Conservation (phyloP, 2,888 invertebrate genomes). For the Seladonia tumulorum region DNA sequence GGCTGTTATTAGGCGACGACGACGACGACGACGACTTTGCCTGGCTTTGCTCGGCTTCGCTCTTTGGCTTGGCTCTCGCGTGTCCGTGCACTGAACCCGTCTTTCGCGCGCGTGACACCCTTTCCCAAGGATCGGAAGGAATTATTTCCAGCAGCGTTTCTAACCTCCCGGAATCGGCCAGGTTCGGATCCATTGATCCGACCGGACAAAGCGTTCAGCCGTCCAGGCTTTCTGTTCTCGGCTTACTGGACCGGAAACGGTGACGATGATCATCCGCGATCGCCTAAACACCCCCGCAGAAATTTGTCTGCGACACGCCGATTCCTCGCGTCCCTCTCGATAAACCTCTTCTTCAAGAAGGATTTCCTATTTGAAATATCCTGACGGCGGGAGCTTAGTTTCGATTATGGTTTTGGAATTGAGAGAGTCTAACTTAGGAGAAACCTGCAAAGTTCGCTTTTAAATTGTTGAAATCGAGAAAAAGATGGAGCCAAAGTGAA, state of each 20-base stretch:
- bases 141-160: slow-evolving; percentile 58
- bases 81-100: slow-evolving; percentile 75
- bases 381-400: not conserved
- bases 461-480: too few species aligned
- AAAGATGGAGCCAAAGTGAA: too few species aligned
- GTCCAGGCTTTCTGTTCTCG: slow-evolving; percentile 29
- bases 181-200: slow-evolving; percentile 28
- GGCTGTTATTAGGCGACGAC: slow-evolving; percentile 76
- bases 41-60: slow-evolving; percentile 61
- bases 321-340: not conserved
- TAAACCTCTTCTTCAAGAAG: not conserved
- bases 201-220: slow-evolving; percentile 33
- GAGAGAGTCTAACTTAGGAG: too few species aligned
- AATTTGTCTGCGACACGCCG: not conserved
- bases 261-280: slow-evolving; percentile 10
- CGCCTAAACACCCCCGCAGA: not conserved
- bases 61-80: slow-evolving; percentile 78
- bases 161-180: slow-evolving; percentile 9
- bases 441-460: too few species aligned
- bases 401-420: too few species aligned
- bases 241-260: slow-evolving; percentile 20
- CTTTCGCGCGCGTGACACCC: slow-evolving; percentile 54
- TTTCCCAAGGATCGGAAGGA: slow-evolving; percentile 49
- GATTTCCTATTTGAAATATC: not conserved
- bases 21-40: slow-evolving; percentile 43